These are phyloP conservation scores for Cottoperca gobio DNA, from an alignment of 2,797 vertebrate genomes.

Conservation along the genomic window DNA sequence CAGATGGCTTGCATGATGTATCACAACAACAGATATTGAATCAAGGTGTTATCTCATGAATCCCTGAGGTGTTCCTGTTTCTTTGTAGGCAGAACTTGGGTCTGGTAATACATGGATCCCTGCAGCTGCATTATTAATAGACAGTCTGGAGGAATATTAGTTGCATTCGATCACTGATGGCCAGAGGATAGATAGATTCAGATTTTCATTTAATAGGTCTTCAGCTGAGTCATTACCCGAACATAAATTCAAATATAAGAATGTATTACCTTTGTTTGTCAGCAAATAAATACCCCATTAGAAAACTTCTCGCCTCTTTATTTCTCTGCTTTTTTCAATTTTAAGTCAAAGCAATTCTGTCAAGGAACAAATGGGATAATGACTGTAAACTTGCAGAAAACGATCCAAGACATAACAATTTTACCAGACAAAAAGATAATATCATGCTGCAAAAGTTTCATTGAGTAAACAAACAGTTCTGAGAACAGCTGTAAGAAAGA, in stretches of 20 bases:
- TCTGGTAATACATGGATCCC: conserved; percentile 52
- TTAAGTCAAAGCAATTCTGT: conserved; percentile 18
- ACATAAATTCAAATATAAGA: conserved; percentile 10
- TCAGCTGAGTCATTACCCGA: conserved; percentile 20
- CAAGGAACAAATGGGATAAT: conserved; percentile 46
- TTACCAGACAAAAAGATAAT: not conserved
- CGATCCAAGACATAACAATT: conserved; percentile 12
- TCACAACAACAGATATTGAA: conserved; percentile 74
- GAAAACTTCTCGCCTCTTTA: not conserved
- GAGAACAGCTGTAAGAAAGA: conserved; percentile 13
- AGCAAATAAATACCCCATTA: conserved; percentile 19
- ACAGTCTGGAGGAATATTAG: conserved; percentile 61
- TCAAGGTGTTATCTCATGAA: conserved; percentile 72
- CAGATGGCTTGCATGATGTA: conserved; percentile 68
- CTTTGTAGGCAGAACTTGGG: conserved; percentile 63
- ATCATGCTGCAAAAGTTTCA: not conserved
- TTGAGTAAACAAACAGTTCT: conserved; percentile 1
- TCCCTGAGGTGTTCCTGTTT: conserved; percentile 55
- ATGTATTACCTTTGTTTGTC: conserved; percentile 14
- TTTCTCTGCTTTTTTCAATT: not conserved
- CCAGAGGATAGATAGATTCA: conserved; percentile 37
- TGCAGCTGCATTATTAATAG: conserved; percentile 66
- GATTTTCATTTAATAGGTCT: conserved; percentile 35
- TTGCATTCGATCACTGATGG: conserved; percentile 51
- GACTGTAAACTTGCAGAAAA: conserved; percentile 21